phyloP scores from a whole-genome alignment of 1,140 invertebrate genomes.

The Trichogramma pretiosum region DNA sequence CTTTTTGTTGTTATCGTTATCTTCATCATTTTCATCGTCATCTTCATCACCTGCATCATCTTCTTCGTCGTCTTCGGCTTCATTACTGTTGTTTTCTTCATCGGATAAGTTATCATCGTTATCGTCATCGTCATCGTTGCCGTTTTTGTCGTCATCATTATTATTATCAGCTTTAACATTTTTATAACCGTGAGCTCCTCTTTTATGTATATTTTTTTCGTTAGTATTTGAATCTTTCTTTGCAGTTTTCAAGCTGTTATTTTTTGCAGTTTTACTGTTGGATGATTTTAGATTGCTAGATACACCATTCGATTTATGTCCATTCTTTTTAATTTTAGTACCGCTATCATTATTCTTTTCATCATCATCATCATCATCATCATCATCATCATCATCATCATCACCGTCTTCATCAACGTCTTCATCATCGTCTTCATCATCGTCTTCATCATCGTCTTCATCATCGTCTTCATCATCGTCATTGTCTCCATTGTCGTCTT shows the following conservation, averaged over 20 bases:
- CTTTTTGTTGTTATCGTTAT: too few relatives aligned
- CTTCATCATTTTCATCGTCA: conserved; percentile 36
- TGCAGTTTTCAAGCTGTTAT: too few relatives aligned
- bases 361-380: conserved; percentile 22
- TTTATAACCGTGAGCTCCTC: conserved; percentile 38
- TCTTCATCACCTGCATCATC: too few relatives aligned
- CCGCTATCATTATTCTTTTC: conserved; percentile 26
- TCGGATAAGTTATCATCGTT: conserved; percentile 43
- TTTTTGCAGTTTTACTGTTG: too few relatives aligned
- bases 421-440: conserved; percentile 21
- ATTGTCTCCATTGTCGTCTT: conserved; percentile 45
- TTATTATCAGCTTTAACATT: conserved; percentile 46
- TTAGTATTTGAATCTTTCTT: too few relatives aligned
- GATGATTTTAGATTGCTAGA: too few relatives aligned
- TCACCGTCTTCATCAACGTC: conserved; percentile 25
- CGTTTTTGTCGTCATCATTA: conserved; percentile 45
- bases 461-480: conserved; percentile 46
- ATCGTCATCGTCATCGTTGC: conserved; percentile 43
- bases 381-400: conserved; percentile 24
- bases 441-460: conserved; percentile 35
- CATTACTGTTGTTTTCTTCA: conserved; percentile 39
- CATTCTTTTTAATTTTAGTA: too few relatives aligned
- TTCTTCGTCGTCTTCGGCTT: conserved; percentile 34
- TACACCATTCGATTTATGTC: too few relatives aligned
- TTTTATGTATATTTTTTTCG: too few relatives aligned